Evolutionary conservation across 2,888 invertebrate species (phyloP).

Genomic region (Gymnosoma rotundatum): DNA sequence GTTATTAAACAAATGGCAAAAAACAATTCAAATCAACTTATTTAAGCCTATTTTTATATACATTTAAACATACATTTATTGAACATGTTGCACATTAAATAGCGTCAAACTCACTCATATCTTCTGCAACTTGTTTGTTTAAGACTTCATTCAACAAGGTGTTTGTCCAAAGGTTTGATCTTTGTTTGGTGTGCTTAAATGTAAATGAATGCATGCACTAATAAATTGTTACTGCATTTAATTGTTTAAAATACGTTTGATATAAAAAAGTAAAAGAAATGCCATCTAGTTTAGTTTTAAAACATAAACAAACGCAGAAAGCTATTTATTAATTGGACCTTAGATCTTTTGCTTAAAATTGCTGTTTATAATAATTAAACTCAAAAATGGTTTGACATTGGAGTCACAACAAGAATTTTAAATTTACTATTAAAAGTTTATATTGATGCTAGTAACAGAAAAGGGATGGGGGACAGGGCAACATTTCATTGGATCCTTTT

Average conservation of each 20-base stretch:
- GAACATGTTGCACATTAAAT: slow-evolving; percentile 45
- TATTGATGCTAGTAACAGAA: no score
- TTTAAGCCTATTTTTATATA: slow-evolving; percentile 5
- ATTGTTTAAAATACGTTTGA: no score
- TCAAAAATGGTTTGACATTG: no score
- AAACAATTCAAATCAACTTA: background rate
- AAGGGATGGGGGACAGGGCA: no score
- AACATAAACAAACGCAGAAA: no score
- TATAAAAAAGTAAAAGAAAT: background rate
- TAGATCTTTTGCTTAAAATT: no score
- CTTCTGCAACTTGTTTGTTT: slow-evolving; percentile 13
- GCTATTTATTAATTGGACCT: no score
- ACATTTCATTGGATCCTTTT: no score
- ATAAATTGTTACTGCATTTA: background rate
- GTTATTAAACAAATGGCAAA: slow-evolving; percentile 37
- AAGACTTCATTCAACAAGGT: background rate
- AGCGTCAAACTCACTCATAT: slow-evolving; percentile 41
- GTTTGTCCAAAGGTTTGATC: slow-evolving; percentile 14
- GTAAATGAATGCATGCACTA: background rate
- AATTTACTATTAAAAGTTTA: no score
- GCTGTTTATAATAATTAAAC: no score
- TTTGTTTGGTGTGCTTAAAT: background rate
- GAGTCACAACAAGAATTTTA: no score
- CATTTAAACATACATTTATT: slow-evolving; percentile 9
- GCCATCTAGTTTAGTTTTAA: no score